Evolutionary conservation across 2,797 vertebrate species (phyloP).

Genomic region (Oreonectes daqikongensis): DNA sequence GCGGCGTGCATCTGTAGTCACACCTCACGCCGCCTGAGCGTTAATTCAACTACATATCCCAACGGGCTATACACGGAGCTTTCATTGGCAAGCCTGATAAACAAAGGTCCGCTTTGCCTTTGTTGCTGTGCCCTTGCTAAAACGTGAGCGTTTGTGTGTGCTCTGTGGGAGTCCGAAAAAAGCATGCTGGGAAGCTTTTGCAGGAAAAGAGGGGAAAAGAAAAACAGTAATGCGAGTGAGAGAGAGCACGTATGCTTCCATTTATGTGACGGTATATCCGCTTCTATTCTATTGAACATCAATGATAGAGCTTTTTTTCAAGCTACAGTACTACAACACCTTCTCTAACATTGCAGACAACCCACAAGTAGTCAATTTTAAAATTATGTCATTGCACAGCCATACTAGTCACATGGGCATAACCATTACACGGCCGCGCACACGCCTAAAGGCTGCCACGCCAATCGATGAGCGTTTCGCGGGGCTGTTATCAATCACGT

Average conservation of each 20-base stretch:
- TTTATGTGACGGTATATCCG: slow-evolving; percentile 56
- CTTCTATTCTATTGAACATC: background rate
- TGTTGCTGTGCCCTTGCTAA: slow-evolving; percentile 68
- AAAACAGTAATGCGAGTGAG: slow-evolving; percentile 45
- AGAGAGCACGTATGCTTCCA: slow-evolving; percentile 38
- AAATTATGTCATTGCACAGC: background rate
- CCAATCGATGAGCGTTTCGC: slow-evolving; percentile 69
- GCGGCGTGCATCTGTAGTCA: slow-evolving; percentile 64
- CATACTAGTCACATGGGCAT: slow-evolving; percentile 5
- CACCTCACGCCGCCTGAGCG: slow-evolving; percentile 54
- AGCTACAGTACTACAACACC: background rate
- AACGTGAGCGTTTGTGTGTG: slow-evolving; percentile 34
- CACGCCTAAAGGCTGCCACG: slow-evolving; percentile 60
- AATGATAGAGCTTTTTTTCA: background rate
- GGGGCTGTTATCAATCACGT: slow-evolving; percentile 73
- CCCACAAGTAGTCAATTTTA: background rate
- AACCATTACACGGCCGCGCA: slow-evolving; percentile 55
- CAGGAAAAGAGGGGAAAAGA: slow-evolving; percentile 43
- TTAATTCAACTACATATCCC: slow-evolving; percentile 57
- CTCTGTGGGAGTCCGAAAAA: slow-evolving; percentile 17
- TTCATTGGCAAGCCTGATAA: slow-evolving; percentile 66
- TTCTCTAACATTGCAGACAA: background rate
- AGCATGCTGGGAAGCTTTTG: slow-evolving; percentile 30
- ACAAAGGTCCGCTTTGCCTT: slow-evolving; percentile 67
- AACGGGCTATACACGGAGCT: slow-evolving; percentile 57